Base-by-base conservation (phyloP, 2,113 vertebrate genomes). In the Camarhynchus parvulus region DNA sequence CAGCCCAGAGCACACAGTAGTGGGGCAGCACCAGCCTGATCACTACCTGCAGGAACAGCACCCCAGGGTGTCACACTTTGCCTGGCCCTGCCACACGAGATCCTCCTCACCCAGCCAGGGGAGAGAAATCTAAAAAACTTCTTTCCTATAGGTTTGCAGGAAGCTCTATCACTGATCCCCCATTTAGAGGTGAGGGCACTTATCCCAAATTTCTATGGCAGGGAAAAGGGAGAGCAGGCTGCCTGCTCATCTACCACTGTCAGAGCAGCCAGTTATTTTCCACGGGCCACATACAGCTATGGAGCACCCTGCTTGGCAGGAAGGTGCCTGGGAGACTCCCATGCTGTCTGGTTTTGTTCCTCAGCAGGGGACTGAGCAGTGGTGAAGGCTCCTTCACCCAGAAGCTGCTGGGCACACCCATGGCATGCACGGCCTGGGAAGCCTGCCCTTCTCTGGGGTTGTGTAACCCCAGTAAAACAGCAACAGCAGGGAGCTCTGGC, bases 401-500 rank as follows among this genome's bases (percentile, higher is more conserved):
- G 46, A 89, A 24, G n/a, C 44, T 82, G 41, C 74, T 78, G 58
- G n/a, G 49, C 59, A 84, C 70, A 58, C 1, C 1, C 23, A 27
- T 0, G 3, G 61, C 41, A 66, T 37, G 59, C 52, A 39, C 0
- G 1, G n/a, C 42, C 52, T 41, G 27, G 85, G 82, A 90, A 59
- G 16, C 50, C 50, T 85, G 44, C 24, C 35, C 47, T 89, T 41
- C 42, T 47, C 64, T 70, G 30, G 21, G 28, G 22, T 81, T 83
- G 13, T 1, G 1, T 66, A 93, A 90, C 72, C 39, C 55, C 27
- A 15, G 31, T 19, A 61, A 82, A 17, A 77, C 15, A 63, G 72
- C 90, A 97, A 81, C 42, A 93, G 72, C 55, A 74, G 62, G 79
- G 62, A 92, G 49, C 33, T 86, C 90, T 90, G 88, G 59, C 90